Conservation (phyloP, 2,888 invertebrate species). For the Drosophila histrio region DNA sequence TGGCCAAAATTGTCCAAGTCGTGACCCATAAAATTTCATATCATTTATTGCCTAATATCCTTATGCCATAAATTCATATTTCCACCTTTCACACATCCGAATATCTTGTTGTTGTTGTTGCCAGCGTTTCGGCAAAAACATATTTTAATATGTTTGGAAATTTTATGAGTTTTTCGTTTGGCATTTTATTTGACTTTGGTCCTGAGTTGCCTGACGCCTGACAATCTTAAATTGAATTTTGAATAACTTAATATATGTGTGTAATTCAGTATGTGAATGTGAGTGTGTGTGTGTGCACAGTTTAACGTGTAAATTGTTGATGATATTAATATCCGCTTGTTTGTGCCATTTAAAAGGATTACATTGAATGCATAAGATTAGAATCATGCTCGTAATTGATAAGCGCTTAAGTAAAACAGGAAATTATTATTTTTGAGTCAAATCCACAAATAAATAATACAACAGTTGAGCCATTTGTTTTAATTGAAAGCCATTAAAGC, state of each 20-base stretch:
- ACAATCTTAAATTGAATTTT: constrained; percentile 67
- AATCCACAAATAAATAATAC: constrained; percentile 44
- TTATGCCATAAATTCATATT: constrained; percentile 44
- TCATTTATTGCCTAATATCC: constrained; percentile 20
- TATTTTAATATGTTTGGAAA: constrained; percentile 62
- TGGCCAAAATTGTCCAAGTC: not conserved
- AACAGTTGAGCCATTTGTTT: constrained; percentile 45
- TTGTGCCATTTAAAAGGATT: constrained; percentile 62
- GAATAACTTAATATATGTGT: constrained; percentile 40
- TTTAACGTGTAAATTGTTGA: constrained; percentile 62
- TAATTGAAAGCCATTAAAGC: constrained; percentile 48
- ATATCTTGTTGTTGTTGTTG: not conserved
- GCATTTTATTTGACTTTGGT: constrained; percentile 32
- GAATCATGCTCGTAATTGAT: constrained; percentile 56
- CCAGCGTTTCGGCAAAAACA: constrained; percentile 20
- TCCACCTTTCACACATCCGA: constrained; percentile 30
- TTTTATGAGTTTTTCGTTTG: constrained; percentile 62
- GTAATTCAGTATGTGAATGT: not conserved
- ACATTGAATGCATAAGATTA: constrained; percentile 53
- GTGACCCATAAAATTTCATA: constrained; percentile 12
- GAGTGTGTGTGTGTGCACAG: constrained; percentile 3
- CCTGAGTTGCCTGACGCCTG: constrained; percentile 7
- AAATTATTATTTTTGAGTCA: constrained; percentile 56
- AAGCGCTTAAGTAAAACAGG: constrained; percentile 56
- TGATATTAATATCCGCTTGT: constrained; percentile 76